These are phyloP conservation scores for Lepetodrilus schrolli DNA, from an alignment of 2,888 invertebrate genomes.

Conservation along the genomic window DNA sequence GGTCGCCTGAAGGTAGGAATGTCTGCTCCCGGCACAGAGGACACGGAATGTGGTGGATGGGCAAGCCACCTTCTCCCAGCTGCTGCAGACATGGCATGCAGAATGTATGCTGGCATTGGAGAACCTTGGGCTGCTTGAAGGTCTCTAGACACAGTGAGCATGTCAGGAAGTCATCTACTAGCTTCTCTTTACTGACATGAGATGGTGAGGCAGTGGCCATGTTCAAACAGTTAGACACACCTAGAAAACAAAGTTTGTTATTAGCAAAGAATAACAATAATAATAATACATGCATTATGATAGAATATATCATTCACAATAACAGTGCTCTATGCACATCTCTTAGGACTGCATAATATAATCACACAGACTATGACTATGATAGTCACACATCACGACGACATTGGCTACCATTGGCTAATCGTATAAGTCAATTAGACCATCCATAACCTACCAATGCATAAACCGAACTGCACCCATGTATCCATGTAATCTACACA, in stretches of 20 bases:
- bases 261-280: too few species aligned
- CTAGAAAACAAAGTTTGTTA: not conserved
- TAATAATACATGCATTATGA: too few species aligned
- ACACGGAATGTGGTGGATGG: constrained; percentile 31
- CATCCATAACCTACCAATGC: too few species aligned
- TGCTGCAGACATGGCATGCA: constrained; percentile 40
- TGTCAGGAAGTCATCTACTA: constrained; percentile 39
- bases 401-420: too few species aligned
- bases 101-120: constrained; percentile 48
- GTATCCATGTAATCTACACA: too few species aligned
- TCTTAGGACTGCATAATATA: too few species aligned
- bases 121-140: constrained; percentile 39
- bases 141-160: constrained; percentile 44
- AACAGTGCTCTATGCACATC: too few species aligned
- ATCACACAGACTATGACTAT: too few species aligned
- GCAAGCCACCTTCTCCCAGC: constrained; percentile 23
- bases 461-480: too few species aligned
- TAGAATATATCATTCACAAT: too few species aligned
- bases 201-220: constrained; percentile 29
- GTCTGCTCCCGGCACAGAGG: constrained; percentile 43
- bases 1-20: constrained; percentile 35
- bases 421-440: too few species aligned
- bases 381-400: too few species aligned
- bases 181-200: constrained; percentile 28
- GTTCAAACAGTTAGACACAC: not conserved